Conservation (phyloP, 1,140 invertebrate species). For the Parasteatoda tepidariorum region DNA sequence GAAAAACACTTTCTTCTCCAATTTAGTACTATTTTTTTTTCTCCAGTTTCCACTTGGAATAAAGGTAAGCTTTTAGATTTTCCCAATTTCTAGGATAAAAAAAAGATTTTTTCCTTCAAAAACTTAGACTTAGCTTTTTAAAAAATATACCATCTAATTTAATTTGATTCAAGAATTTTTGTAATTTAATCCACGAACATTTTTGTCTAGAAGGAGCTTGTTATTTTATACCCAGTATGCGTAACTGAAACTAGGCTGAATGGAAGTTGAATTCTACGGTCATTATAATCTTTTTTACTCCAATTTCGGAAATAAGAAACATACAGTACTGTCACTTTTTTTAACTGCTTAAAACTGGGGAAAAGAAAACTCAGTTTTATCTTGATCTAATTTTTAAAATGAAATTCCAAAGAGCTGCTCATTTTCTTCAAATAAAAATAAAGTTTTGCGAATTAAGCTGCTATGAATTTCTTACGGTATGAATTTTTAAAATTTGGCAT, state of each 20-base stretch:
- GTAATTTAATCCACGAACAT: constrained; percentile 31
- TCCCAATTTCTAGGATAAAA: constrained; percentile 1
- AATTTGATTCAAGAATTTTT: constrained; percentile 46
- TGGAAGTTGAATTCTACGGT: too few species aligned
- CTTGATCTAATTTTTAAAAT: too few species aligned
- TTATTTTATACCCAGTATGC: too few species aligned
- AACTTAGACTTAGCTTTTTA: not conserved
- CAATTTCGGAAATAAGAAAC: not conserved
- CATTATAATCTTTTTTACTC: not conserved
- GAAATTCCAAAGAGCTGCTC: too few species aligned
- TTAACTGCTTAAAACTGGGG: not conserved
- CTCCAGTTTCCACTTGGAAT: not conserved
- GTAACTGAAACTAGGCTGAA: too few species aligned
- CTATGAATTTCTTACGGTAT: too few species aligned
- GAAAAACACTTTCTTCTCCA: constrained; percentile 19
- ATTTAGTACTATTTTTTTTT: constrained; percentile 43
- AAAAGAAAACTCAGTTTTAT: too few species aligned
- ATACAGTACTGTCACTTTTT: not conserved
- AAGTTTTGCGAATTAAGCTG: too few species aligned
- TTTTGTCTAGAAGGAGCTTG: too few species aligned
- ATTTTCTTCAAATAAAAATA: too few species aligned
- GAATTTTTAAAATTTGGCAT: too few species aligned
- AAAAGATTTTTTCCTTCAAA: not conserved
- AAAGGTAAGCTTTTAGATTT: not conserved
- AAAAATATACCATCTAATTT: constrained; percentile 10